Percentiles rank a stretch among this genome's conserved stretches.
Evolutionary conservation across 2,113 vertebrate species (phyloP).

Genomic region (Melanotaenia duboulayi): DNA sequence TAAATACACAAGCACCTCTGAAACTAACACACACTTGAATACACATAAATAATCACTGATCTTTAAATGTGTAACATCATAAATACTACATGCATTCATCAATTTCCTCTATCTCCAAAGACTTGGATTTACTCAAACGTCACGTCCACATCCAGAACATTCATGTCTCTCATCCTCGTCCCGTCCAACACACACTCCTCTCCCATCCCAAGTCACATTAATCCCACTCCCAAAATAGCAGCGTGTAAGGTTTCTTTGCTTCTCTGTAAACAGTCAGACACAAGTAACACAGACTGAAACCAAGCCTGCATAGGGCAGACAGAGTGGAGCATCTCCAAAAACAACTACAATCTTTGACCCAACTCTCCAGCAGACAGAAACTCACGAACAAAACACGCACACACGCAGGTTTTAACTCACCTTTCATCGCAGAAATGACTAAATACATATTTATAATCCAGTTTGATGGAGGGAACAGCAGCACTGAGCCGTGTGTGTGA

Average conservation of each 20-base stretch:
- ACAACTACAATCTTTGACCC: neutral
- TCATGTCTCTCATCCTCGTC: neutral
- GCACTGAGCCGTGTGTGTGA: neutral
- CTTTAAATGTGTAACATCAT: no score
- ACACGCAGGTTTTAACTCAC: constrained; percentile 68
- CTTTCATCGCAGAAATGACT: constrained; percentile 93
- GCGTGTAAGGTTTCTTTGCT: neutral
- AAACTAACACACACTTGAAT: no score
- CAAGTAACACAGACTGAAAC: neutral
- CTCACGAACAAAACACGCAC: neutral
- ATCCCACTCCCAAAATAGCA: constrained; percentile 16
- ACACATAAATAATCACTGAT: no score
- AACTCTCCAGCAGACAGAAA: neutral
- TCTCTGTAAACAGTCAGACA: neutral
- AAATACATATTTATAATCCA: constrained; percentile 87
- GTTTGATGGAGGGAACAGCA: constrained; percentile 25
- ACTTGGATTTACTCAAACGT: no score
- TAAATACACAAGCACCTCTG: no score
- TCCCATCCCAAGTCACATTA: neutral
- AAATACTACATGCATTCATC: no score
- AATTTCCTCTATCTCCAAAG: no score
- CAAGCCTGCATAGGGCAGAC: neutral
- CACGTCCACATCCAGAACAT: neutral
- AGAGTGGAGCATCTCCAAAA: constrained; percentile 4
- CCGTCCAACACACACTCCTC: neutral